These are phyloP conservation scores for Hoplodrina ambigua DNA, from an alignment of 2,888 invertebrate genomes.

Conservation along the genomic window DNA sequence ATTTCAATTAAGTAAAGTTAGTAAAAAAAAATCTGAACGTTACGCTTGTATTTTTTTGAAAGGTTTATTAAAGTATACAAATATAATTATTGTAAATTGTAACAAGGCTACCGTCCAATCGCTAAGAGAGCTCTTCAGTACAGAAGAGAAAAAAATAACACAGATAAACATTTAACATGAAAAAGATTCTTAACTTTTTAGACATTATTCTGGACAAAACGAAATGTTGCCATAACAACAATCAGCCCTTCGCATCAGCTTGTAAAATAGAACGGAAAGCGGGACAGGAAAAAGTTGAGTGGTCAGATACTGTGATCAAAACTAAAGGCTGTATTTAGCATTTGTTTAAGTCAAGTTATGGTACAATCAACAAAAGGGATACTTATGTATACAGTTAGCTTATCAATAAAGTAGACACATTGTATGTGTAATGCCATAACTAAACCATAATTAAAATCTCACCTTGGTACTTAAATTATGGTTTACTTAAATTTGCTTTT, in stretches of 20 bases:
- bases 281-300: conserved; percentile 23
- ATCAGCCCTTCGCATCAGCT: conserved; percentile 46
- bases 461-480: no score
- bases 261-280: conserved; percentile 25
- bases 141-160: conserved; percentile 5
- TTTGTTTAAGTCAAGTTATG: conserved; percentile 18
- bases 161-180: conserved; percentile 26
- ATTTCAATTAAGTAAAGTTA: background rate
- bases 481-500: no score
- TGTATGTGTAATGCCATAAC: background rate
- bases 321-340: conserved; percentile 19
- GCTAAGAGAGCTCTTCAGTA: background rate
- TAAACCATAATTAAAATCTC: background rate
- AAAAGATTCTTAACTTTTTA: conserved; percentile 41
- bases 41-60: background rate
- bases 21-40: background rate
- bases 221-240: conserved; percentile 34
- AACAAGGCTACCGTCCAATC: conserved; percentile 16
- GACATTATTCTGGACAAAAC: conserved; percentile 23
- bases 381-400: background rate
- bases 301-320: conserved; percentile 21
- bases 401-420: background rate
- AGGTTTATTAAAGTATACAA: conserved; percentile 1
- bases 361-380: background rate
- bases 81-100: conserved; percentile 3